A percentile compares a stretch with the other conserved stretches of the same genome.
These are phyloP conservation scores for Leucopsar rothschildi DNA, from an alignment of 2,113 vertebrate species.

Conservation along the genomic window DNA sequence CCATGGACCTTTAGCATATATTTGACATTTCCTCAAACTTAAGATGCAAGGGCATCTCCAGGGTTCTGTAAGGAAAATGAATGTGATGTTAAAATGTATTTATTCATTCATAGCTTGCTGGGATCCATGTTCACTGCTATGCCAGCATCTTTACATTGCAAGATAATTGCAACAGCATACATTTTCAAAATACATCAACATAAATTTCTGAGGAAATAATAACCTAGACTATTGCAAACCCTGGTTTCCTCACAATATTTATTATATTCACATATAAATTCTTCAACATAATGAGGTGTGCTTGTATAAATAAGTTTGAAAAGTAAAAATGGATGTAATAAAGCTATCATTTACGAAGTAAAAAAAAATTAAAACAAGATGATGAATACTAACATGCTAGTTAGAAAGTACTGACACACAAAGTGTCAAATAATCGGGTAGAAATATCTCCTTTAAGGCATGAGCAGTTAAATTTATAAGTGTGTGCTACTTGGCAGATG, in stretches of 20 bases:
- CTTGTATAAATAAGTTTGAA: constrained; percentile 34
- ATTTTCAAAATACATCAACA: background rate
- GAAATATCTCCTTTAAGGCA: background rate
- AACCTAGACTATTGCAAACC: background rate
- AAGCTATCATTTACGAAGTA: constrained; percentile 13
- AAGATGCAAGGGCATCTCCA: constrained; percentile 75
- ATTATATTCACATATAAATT: constrained; percentile 3
- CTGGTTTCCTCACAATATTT: constrained; percentile 15
- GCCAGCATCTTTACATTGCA: background rate
- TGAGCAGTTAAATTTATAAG: background rate
- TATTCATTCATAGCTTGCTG: background rate
- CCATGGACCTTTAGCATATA: background rate
- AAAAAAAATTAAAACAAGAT: constrained; percentile 1
- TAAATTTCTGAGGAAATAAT: background rate
- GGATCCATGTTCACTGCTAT: background rate
- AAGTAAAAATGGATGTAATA: constrained; percentile 12
- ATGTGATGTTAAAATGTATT: constrained; percentile 70
- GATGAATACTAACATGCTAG: background rate
- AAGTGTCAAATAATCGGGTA: background rate
- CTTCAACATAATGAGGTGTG: background rate
- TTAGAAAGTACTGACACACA: background rate
- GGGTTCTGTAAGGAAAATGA: constrained; percentile 80
- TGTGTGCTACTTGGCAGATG: background rate
- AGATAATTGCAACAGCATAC: background rate
- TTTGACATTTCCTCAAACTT: constrained; percentile 69